These are phyloP conservation scores for Parotia lawesii DNA, from an alignment of 2,113 vertebrate genomes.

Conservation along the genomic window DNA sequence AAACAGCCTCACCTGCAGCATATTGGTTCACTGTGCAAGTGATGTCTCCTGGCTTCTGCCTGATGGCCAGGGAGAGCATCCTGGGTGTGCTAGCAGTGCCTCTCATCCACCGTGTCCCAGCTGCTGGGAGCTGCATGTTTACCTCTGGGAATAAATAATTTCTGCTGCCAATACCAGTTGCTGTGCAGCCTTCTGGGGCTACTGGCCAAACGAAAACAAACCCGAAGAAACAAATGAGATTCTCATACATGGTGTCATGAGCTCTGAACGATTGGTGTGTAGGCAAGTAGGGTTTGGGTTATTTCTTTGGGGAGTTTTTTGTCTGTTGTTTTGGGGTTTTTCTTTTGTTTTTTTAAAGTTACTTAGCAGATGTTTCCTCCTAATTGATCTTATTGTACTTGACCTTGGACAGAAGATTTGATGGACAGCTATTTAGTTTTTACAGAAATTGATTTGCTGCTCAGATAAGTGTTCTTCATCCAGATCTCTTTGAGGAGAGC, in stretches of 20 bases:
- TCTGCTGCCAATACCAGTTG: neutral
- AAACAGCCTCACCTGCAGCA: neutral
- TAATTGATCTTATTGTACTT: neutral
- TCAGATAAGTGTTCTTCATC: neutral
- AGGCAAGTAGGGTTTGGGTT: neutral
- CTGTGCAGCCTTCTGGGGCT: neutral
- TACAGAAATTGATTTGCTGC: neutral
- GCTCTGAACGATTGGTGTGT: neutral
- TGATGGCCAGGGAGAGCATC: neutral
- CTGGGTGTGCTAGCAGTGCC: accelerated
- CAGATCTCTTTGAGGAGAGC: neutral
- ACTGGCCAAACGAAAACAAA: neutral
- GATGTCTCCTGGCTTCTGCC: neutral
- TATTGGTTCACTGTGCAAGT: neutral
- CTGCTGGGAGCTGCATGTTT: neutral
- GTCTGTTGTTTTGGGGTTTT: neutral
- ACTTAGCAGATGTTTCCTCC: neutral
- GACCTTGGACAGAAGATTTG: neutral
- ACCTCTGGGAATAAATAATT: neutral
- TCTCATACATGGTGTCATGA: neutral
- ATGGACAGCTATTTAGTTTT: neutral
- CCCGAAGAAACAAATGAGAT: neutral
- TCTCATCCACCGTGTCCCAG: neutral
- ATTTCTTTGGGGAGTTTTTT: accelerated
- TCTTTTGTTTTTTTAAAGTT: neutral